A percentile compares a stretch with the other conserved stretches of the same genome.
These are phyloP conservation scores for Marcusenius ussheri DNA, from an alignment of 2,113 vertebrate species.

Conservation along the genomic window DNA sequence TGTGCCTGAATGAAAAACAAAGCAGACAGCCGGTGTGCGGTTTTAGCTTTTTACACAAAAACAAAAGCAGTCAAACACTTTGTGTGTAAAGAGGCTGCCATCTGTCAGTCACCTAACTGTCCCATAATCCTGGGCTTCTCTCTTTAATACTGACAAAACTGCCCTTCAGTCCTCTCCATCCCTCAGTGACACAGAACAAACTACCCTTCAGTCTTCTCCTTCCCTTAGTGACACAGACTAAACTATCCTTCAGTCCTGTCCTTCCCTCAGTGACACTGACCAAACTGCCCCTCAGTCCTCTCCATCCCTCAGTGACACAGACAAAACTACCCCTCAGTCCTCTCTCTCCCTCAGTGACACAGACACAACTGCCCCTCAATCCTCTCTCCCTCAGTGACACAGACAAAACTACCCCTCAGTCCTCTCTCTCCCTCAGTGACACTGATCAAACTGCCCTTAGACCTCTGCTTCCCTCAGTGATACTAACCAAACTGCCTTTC, in stretches of 20 bases:
- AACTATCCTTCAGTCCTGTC: not conserved
- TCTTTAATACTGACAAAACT: not conserved
- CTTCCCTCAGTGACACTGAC: not conserved
- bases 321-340: not conserved
- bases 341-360: not conserved
- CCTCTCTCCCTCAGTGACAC: not conserved
- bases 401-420: not conserved
- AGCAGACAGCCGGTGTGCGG: not conserved
- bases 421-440: not conserved
- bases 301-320: not conserved
- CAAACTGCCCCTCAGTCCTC: not conserved
- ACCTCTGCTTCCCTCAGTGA: not conserved
- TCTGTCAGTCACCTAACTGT: not conserved
- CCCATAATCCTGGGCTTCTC: not conserved
- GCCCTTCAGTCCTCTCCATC: not conserved
- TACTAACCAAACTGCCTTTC: not conserved
- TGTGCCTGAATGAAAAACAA: not conserved
- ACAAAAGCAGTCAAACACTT: not conserved
- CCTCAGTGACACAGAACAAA: not conserved
- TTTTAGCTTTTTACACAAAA: conserved; percentile 6
- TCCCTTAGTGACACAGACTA: not conserved
- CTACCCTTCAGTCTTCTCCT: too few relatives aligned
- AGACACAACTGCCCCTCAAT: not conserved
- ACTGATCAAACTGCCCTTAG: not conserved
- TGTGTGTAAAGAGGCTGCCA: not conserved